A percentile compares a stretch with the other conserved stretches of the same genome.
Evolutionary conservation across 2,888 invertebrate species (phyloP).

Genomic region (Athripsodes cinereus): DNA sequence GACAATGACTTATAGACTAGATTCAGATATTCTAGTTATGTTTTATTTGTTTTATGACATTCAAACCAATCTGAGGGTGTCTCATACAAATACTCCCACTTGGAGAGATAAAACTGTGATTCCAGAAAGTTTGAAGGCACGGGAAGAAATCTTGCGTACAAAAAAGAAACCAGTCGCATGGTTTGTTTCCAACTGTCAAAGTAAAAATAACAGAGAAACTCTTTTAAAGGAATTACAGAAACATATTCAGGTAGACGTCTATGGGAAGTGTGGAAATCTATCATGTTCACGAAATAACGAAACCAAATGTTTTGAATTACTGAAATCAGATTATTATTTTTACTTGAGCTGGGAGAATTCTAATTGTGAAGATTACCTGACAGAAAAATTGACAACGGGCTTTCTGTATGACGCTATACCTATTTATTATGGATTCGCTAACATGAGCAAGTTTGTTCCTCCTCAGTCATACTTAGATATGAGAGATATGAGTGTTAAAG

Average conservation of each 20-base stretch:
- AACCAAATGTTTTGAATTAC: constrained; percentile 35
- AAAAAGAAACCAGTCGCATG: constrained; percentile 50
- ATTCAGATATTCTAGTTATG: constrained; percentile 45
- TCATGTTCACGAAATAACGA: constrained; percentile 31
- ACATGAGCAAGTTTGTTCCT: constrained; percentile 45
- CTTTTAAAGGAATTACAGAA: constrained; percentile 46
- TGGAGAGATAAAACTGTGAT: constrained; percentile 30
- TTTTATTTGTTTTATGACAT: constrained; percentile 35
- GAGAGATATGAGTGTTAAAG: constrained; percentile 50
- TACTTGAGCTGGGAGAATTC: constrained; percentile 65
- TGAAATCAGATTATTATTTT: constrained; percentile 57
- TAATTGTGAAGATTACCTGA: constrained; percentile 62
- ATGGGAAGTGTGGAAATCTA: constrained; percentile 53
- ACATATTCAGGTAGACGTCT: constrained; percentile 55
- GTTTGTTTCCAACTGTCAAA: constrained; percentile 51
- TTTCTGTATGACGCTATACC: constrained; percentile 42
- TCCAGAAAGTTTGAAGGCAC: neutral
- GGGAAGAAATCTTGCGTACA: constrained; percentile 8
- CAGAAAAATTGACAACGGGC: constrained; percentile 55
- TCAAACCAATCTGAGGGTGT: constrained; percentile 33
- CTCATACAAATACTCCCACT: constrained; percentile 30
- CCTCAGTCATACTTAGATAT: constrained; percentile 58
- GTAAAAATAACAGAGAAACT: constrained; percentile 40
- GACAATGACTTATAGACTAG: constrained; percentile 52
- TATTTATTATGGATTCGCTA: constrained; percentile 36